Evolutionary conservation across 2,888 invertebrate species (phyloP).

Genomic region (Tinea semifulvella): DNA sequence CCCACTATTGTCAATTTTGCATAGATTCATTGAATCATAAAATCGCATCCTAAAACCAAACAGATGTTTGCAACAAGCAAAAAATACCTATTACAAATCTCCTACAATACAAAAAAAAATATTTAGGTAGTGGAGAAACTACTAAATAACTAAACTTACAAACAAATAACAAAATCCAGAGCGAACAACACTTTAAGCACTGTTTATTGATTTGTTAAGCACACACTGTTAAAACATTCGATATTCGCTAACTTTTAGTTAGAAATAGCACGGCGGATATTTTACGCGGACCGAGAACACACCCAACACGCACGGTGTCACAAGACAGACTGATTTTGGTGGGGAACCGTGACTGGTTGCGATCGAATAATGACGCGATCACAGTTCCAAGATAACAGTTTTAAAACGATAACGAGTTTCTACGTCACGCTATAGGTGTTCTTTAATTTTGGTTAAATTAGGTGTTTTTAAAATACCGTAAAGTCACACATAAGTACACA

Average conservation of each 20-base stretch:
- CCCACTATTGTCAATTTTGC: too few relatives aligned
- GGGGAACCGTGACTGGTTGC: slow-evolving; percentile 21
- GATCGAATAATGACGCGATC: slow-evolving; percentile 8
- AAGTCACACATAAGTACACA: neutral
- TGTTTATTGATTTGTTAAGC: too few relatives aligned
- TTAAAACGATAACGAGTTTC: slow-evolving; percentile 7
- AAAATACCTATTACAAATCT: neutral
- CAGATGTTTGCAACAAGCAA: neutral
- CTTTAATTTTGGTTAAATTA: neutral
- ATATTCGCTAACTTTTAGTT: too few relatives aligned
- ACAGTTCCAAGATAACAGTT: slow-evolving; percentile 2
- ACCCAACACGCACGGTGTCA: slow-evolving; percentile 32
- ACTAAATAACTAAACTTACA: neutral
- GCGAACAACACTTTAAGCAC: neutral
- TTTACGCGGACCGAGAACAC: slow-evolving; percentile 20
- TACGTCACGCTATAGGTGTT: neutral
- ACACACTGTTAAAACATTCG: neutral
- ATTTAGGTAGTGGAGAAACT: neutral
- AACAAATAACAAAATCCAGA: neutral
- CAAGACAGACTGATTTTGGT: slow-evolving; percentile 29
- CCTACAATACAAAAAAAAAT: neutral
- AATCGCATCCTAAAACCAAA: neutral
- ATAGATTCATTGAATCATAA: too few relatives aligned
- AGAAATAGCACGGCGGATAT: neutral
- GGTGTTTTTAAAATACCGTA: neutral